These are phyloP conservation scores for Clarias pachynema DNA, from an alignment of 2,797 vertebrate species.

Conservation along the genomic window DNA sequence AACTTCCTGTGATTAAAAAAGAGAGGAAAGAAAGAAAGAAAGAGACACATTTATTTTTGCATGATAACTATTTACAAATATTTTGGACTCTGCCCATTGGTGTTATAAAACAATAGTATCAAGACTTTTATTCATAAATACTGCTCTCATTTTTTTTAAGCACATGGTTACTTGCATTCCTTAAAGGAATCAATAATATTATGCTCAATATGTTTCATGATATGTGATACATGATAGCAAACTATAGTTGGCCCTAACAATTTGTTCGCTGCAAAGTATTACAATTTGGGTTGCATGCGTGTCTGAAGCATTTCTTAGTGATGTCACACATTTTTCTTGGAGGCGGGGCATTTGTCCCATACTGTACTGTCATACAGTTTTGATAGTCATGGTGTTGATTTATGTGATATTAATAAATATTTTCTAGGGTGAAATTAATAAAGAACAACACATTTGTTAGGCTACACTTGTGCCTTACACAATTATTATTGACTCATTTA, in stretches of 20 bases:
- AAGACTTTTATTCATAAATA: not conserved
- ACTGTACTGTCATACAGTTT: not conserved
- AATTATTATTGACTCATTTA: not conserved
- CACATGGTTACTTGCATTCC: not conserved
- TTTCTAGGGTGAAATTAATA: not conserved
- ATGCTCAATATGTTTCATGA: not conserved
- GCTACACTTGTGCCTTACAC: not conserved
- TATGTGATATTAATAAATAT: not conserved
- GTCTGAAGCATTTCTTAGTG: slow-evolving; percentile 2
- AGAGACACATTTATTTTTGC: too few species aligned
- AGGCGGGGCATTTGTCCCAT: not conserved
- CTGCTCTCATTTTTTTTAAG: not conserved
- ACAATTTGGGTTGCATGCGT: not conserved
- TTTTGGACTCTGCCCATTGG: not conserved
- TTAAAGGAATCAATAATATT: not conserved
- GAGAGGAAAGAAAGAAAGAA: too few species aligned
- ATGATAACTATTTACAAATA: not conserved
- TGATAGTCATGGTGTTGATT: not conserved
- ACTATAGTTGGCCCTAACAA: not conserved
- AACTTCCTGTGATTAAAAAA: not conserved
- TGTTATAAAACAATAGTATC: not conserved
- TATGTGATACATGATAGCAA: too few species aligned
- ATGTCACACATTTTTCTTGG: slow-evolving; percentile 13
- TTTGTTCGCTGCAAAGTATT: not conserved
- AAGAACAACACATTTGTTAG: not conserved